phyloP scores from a whole-genome alignment of 2,888 invertebrate species.

The Tanytarsus gracilentus region DNA sequence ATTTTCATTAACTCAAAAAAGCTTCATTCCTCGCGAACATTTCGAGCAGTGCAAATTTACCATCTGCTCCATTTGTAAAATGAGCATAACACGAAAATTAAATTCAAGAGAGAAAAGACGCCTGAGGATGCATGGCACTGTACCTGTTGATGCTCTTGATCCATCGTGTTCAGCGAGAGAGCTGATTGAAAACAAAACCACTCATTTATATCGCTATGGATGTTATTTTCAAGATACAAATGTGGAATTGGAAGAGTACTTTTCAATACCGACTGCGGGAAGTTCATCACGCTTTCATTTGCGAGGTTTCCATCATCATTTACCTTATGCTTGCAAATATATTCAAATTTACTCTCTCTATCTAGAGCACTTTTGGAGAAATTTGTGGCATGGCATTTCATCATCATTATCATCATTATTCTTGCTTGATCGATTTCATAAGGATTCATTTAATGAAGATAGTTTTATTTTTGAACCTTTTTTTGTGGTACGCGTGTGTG shows the following conservation, averaged over 20 bases:
- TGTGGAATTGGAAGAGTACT: background rate
- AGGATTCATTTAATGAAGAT: background rate
- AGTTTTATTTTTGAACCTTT: slow-evolving; percentile 21
- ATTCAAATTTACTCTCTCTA: background rate
- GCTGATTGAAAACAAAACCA: slow-evolving; percentile 10
- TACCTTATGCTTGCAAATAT: background rate
- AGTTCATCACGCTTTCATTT: slow-evolving; percentile 4
- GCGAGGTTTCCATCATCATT: slow-evolving; percentile 16
- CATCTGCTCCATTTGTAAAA: too few species aligned
- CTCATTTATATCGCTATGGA: slow-evolving; percentile 13
- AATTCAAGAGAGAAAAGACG: slow-evolving; percentile 10
- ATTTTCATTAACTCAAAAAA: too few species aligned
- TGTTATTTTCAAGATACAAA: background rate
- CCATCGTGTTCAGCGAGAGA: background rate
- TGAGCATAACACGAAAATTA: slow-evolving; percentile 7
- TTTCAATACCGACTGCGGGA: background rate
- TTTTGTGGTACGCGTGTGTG: background rate
- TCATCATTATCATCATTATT: background rate
- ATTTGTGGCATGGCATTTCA: background rate
- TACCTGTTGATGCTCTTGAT: slow-evolving; percentile 22
- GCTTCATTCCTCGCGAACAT: too few species aligned
- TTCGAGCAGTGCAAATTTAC: too few species aligned
- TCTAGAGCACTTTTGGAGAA: background rate
- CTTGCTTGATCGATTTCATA: background rate
- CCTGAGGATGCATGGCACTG: background rate